Base-by-base conservation (phyloP, 2,888 invertebrate genomes). In the Ethmia dodecea region DNA sequence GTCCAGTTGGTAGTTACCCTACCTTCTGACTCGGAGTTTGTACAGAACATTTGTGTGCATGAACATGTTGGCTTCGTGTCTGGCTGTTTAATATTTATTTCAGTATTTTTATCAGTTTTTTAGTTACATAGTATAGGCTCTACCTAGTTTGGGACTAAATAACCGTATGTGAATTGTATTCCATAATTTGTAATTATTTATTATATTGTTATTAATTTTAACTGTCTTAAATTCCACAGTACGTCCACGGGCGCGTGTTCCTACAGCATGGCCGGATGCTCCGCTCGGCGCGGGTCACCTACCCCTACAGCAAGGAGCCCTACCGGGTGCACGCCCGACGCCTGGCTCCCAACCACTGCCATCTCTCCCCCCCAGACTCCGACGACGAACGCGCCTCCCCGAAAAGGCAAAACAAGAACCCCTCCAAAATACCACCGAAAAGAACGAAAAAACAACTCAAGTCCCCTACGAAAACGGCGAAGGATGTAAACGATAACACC, bases 221-320 rank as follows among this genome's bases (percentile, higher is more conserved):
- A n/a, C n/a, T n/a, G n/a, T n/a, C n/a, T n/a, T n/a, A n/a, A n/a
- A n/a, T n/a, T 52, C 86, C 87, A 13, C 71, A 93, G 93, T 94
- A 93, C 66, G 87, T 93, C 12, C 93, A 94, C 65, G 94, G 94
- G 1, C 88, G 90, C 49, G 90, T 93, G 9, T 94, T 90, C 59
- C 79, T 93, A 1, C 92, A 93, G 72, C 91, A 91, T 34, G 91
- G 92, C 0, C 89, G 91, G 60, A 87, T 90, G 31, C 67, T 93
- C 35, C 87, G 92, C 28, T 89, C 91, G 6, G 93, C 92, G 0
- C 89, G 89, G 52, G 89, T 93, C 33, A 88, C 77, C 3, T 79
- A 63, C 69, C 65, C 84, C 22, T 73, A 86, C 71, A 80, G 81
- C 43, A 78, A 80, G 43, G 81, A 81, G 36, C 83, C 84, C 0